These are phyloP conservation scores for Catocala nupta DNA, from an alignment of 2,888 invertebrate species.

Conservation along the genomic window DNA sequence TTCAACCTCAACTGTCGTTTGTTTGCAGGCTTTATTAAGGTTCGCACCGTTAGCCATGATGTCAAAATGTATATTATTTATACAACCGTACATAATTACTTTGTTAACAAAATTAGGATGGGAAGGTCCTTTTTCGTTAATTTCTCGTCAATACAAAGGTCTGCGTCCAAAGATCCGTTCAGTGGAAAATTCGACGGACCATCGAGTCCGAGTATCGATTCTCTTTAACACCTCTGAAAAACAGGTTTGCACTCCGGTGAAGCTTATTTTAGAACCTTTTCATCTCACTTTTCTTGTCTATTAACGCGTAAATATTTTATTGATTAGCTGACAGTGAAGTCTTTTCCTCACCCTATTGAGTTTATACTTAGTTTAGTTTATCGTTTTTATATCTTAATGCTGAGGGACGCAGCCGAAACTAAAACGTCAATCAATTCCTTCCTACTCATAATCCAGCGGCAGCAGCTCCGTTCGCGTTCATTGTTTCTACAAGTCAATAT, in stretches of 20 bases:
- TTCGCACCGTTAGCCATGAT: conserved; percentile 39
- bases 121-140: conserved; percentile 80
- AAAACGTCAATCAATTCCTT: conserved; percentile 73
- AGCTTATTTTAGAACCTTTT: conserved; percentile 85
- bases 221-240: conserved; percentile 86
- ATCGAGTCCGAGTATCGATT: conserved; percentile 81
- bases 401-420: conserved; percentile 48
- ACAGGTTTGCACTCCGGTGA: conserved; percentile 81
- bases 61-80: conserved; percentile 61
- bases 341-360: conserved; percentile 41
- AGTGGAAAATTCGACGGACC: conserved; percentile 86
- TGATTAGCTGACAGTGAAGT: conserved; percentile 50
- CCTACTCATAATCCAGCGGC: conserved; percentile 66
- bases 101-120: conserved; percentile 75
- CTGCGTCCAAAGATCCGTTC: conserved; percentile 79
- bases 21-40: conserved; percentile 30
- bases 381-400: conserved; percentile 23
- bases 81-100: conserved; percentile 69
- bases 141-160: conserved; percentile 83
- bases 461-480: conserved; percentile 61
- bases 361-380: conserved; percentile 42
- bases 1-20: conserved; percentile 15
- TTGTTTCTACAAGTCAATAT: conserved; percentile 87
- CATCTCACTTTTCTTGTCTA: conserved; percentile 80
- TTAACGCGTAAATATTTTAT: conserved; percentile 73